Base-by-base conservation (phyloP, 1,140 invertebrate genomes). In the Papilio machaon region DNA sequence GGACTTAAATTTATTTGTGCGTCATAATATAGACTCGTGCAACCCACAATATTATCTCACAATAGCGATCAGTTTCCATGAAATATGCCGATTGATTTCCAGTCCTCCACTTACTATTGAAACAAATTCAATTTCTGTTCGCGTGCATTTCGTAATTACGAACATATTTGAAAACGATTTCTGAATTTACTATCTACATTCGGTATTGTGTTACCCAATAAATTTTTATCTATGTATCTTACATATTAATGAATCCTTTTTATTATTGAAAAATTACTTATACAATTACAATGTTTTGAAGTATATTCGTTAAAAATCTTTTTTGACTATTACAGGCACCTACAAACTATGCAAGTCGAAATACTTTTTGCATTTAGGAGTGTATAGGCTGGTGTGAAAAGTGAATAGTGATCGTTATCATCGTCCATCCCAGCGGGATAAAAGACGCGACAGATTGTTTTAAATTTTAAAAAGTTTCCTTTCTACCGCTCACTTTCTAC, bases 61-160 rank as follows among this genome's bases (percentile, higher is more conserved):
- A 76, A 76, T 76, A 76, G 23, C 47, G 64, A 76, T 76, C 74
- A 52, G 19, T 76, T 49, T 52, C 46, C 46, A 76, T 76, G 46
- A 76, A 76, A 76, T 76, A 76, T 52, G 19, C 74, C 74, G 74
- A 76, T 76, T 76, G 74, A 76, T 76, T 76, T 76, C 13, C 47
- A 52, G 47, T 49, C 47, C 74, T 76, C 43, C 47, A 47, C 47
- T 76, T 52, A 76, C 74, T 47, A 52, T 49, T 76, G 74, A 76
- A 49, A 76, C 46, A 76, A 76, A 76, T 76, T 76, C 74, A 76
- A 76, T 76, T 76, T 76, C 74, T 49, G 74, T 76, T 76, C 74
- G 74, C 74, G 74, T 76, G 43, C 74, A 76, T 19, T 23, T 76
- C 74, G 74, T 52, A 76, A 76, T 76, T 76, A 76, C 74, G 46